Evolutionary conservation across 2,113 vertebrate species (phyloP), one percentile per base, ranked within the genome.

Genomic region (Ictalurus furcatus): DNA sequence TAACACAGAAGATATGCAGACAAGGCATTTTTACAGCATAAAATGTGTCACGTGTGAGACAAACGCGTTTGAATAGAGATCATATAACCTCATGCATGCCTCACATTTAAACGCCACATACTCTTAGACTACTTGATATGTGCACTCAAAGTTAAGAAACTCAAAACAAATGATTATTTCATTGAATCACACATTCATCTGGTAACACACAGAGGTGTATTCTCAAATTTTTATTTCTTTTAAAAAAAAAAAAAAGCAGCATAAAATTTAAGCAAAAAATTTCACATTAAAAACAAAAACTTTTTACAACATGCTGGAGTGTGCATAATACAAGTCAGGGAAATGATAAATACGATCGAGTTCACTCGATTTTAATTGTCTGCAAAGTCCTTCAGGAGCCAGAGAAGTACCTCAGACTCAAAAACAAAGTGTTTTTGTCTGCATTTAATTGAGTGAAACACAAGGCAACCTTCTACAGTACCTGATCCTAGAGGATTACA

Each of bases 231-330:
- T 87, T 87, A 87, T 87, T 87, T 80, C 17, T 65, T 17, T 1
- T 34, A 34, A 44, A 44, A 73, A 85, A 85, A 58, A 61, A 48
- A 48, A 84, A 40, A 63, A 28, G 13, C 40, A 40, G 30, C 37
- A 76, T 13, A 69, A 63, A 69, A 65, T 28, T 40, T 12, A 65
- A 37, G 28, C 37, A 85, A 92, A 79, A 90, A 54, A 74, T 58
- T 87, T 89, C 88, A 93, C 90, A 92, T 71, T 88, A 25, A 89
- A 96, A 95, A 92, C 88, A 5, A 44, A 44, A 92, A 92, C 81
- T 86, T 59, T 69, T 63, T 58, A 88, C 85, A 88, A 84, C 82
- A 90, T 78, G 59, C n/a, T 79, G 90, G 86, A 91, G 92, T 90
- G 91, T 37, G 86, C 90, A 90, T 90, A 85, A 94, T 89, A 93